Evolutionary conservation across 2,797 vertebrate genomes (phyloP).

Genomic region (Paratrypauchen microcephalus): DNA sequence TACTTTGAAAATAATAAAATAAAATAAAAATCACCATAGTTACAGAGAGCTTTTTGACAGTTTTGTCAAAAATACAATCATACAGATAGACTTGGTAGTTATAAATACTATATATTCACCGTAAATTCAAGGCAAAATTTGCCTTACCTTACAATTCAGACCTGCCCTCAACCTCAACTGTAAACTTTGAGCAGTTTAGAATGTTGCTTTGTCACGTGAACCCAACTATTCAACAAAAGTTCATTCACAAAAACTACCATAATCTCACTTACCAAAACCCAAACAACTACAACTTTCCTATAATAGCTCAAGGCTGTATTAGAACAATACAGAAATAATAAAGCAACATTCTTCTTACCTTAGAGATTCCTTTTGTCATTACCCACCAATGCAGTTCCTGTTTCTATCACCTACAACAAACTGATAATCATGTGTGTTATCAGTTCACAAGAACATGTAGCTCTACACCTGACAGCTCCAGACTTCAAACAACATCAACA

Average conservation of each 20-base stretch:
- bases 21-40: no score
- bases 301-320: background rate
- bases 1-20: no score
- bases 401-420: constrained; percentile 21
- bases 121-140: background rate
- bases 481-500: constrained; percentile 36
- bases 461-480: constrained; percentile 23
- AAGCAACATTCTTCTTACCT: constrained; percentile 22
- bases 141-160: background rate
- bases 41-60: background rate
- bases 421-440: constrained; percentile 29
- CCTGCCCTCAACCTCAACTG: no score
- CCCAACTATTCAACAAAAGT: no score
- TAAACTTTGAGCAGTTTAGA: no score
- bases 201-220: no score
- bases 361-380: constrained; percentile 11
- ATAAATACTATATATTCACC: background rate
- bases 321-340: background rate
- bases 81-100: background rate
- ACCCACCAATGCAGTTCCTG: constrained; percentile 15
- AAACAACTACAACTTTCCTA: background rate
- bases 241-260: no score
- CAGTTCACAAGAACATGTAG: constrained; percentile 31
- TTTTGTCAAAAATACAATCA: no score
- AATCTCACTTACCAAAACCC: background rate